Evolutionary conservation across 1,140 invertebrate genomes (phyloP), one percentile per base, ranked within the genome.

Genomic region (Rhyacophila brunnea): DNA sequence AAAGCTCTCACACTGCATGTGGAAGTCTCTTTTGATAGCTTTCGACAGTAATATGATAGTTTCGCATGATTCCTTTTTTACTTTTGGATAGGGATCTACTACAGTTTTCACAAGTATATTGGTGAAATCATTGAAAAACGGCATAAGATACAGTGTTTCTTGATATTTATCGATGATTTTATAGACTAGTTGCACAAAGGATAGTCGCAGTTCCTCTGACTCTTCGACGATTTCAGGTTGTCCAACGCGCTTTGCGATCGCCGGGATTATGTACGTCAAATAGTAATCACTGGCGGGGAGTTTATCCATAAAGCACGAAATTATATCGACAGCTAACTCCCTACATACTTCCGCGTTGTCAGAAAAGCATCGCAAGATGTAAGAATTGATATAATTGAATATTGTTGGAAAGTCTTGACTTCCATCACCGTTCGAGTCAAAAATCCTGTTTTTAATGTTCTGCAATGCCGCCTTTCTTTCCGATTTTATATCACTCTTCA

Each of bases 161-260:
- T 78, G 75, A 68, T 88, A 90, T 66, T 85, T 85, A 4, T 79
- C 66, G 48, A 94, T 74, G 62, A 95, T 81, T 20, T 75, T 68
- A 51, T 78, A 72, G 10, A 94, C 70, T 46, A 95, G 77, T 43
- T 78, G 68, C 0, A 93, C 68, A 43, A 89, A 81, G 42, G 84
- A 72, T 4, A 94, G 69, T 28, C 92, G 81, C 32, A 95, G 81
- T 83, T 96, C 93, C 77, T 96, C 94, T 7, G 91, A 93, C 23
- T 84, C 75, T 75, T 95, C 93, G 2, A 89, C 74, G 6, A 89
- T 82, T 68, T 93, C 91, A 42, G 85, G n/a, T 14, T 84, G 83
- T 1, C 89, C 90, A 56, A 95, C 81, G 60, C 92, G 82, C 66
- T 87, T 86, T 1, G 83, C 81, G 42, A 95, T 70, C 9, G 87